Percentiles rank a stretch among this genome's conserved stretches.
phyloP scores from a whole-genome alignment of 2,113 vertebrate genomes.

The Malaclemys terrapin region DNA sequence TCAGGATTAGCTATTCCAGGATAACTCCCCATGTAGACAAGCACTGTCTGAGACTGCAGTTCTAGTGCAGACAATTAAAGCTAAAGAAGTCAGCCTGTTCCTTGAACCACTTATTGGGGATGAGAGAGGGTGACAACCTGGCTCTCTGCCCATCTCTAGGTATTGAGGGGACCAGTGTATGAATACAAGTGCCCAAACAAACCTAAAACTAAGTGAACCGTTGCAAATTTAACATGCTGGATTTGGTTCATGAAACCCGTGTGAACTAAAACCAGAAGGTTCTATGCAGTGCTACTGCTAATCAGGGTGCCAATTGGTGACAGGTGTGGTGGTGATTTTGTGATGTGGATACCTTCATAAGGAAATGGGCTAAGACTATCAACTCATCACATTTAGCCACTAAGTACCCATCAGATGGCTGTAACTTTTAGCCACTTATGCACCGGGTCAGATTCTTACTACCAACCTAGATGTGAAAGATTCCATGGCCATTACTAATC shows the following conservation, averaged over 20 bases:
- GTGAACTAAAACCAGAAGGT: background rate
- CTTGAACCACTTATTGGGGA: slow-evolving; percentile 32
- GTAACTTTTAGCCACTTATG: background rate
- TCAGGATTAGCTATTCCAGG: background rate
- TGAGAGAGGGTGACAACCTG: background rate
- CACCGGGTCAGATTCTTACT: background rate
- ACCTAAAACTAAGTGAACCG: background rate
- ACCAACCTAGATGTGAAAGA: background rate
- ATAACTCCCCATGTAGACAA: background rate
- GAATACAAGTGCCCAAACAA: background rate
- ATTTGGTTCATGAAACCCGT: background rate
- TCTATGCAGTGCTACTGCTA: background rate
- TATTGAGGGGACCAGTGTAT: background rate
- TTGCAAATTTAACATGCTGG: background rate
- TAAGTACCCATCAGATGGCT: background rate
- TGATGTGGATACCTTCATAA: background rate
- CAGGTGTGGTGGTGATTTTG: background rate
- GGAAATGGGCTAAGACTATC: background rate
- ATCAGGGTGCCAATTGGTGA: background rate
- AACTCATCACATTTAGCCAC: background rate
- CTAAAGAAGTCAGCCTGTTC: slow-evolving; percentile 11
- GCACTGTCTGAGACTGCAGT: background rate
- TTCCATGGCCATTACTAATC: background rate
- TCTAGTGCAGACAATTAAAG: background rate
- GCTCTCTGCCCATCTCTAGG: slow-evolving; percentile 11